These are phyloP conservation scores for Tragulus kanchil DNA, from an alignment of 2,113 vertebrate species.

Conservation along the genomic window DNA sequence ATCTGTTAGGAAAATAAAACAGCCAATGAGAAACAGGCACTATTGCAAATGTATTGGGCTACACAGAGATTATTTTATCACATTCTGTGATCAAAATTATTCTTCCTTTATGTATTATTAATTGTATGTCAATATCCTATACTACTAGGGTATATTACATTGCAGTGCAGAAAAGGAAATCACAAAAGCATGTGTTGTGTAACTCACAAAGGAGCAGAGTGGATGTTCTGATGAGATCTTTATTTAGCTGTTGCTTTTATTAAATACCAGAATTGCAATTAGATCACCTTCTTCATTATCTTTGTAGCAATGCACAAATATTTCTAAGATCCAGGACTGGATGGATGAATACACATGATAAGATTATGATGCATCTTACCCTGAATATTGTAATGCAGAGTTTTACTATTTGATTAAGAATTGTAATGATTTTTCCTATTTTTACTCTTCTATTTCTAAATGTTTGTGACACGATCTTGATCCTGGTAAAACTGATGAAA, in stretches of 20 bases:
- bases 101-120: slow-evolving; percentile 34
- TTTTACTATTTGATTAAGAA: slow-evolving; percentile 69
- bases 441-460: slow-evolving; percentile 48
- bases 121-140: slow-evolving; percentile 47
- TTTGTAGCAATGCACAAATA: slow-evolving; percentile 63
- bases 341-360: slow-evolving; percentile 14
- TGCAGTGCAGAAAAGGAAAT: slow-evolving; percentile 16
- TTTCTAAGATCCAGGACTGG: slow-evolving; percentile 34
- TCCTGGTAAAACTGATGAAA: slow-evolving; percentile 67
- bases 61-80: slow-evolving; percentile 13
- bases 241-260: slow-evolving; percentile 67
- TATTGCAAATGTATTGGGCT: slow-evolving; percentile 33
- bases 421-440: slow-evolving; percentile 56
- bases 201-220: background rate
- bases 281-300: slow-evolving; percentile 75
- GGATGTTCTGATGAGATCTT: slow-evolving; percentile 45
- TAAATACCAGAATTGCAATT: slow-evolving; percentile 78
- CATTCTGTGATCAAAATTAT: slow-evolving; percentile 25
- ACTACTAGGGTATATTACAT: slow-evolving; percentile 5
- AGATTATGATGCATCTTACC: background rate
- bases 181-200: background rate
- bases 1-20: slow-evolving; percentile 66
- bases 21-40: background rate
- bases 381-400: background rate
- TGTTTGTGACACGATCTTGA: slow-evolving; percentile 47